Evolutionary conservation across 2,113 vertebrate genomes (phyloP), one percentile per base, ranked within the genome.

Genomic region (Syngnathoides biaculeatus): DNA sequence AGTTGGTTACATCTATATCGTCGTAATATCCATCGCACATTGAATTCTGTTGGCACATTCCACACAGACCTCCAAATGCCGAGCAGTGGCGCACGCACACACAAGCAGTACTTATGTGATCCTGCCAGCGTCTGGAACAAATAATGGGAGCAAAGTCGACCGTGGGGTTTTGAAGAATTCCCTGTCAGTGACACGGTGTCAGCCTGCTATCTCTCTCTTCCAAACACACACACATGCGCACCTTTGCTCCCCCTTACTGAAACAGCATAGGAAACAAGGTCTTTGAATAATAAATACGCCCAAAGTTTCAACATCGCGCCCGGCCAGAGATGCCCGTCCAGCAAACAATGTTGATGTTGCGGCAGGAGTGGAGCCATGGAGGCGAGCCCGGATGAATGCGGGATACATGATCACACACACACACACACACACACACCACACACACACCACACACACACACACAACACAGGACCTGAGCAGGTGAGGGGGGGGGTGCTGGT

Each of bases 251-350:
- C 61, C 39, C 64, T 52, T 24, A 15, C 48, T 86, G 82, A 89
- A 89, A 91, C 86, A 89, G 88, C 87, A 90, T 86, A 86, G 72
- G 82, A 84, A 92, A 91, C 89, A 90, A 89, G 88, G 80, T 80
- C 90, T 91, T 92, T 92, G 89, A 92, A 92, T 92, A 92, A 92
- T 92, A 92, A 92, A 92, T 92, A 92, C 86, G 86, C 7, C 86
- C 81, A 85, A 86, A 87, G 86, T 89, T 87, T 75, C 81, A 86
- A 89, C 86, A 88, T 84, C 20, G 48, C 48, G 6, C 64, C 78
- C 58, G 73, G 88, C 84, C 85, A 84, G 82, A 79, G 85, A 89
- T 85, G 84, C 82, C 86, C 84, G 61, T 85, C 88, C 81, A 57
- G 89, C 90, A 92, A 92, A 92, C 91, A 90, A 92, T 91, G 91